Percentiles rank a stretch among this genome's conserved stretches.
Evolutionary conservation across 1,140 invertebrate genomes (phyloP).

Genomic region (Cotesia chilonis): DNA sequence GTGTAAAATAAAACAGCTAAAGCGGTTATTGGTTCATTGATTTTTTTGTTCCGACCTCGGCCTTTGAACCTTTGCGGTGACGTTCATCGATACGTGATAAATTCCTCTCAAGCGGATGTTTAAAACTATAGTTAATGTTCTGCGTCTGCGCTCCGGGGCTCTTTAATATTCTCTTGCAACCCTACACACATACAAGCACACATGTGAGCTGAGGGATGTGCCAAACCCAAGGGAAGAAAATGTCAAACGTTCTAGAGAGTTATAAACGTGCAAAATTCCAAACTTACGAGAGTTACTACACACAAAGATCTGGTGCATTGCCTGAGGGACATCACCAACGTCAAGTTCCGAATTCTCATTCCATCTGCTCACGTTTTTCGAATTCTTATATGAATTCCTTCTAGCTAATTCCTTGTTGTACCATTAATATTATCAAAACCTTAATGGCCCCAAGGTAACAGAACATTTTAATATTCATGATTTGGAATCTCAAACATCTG

Average conservation of each 20-base stretch:
- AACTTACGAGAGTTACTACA: constrained; percentile 10
- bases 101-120: constrained; percentile 26
- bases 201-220: neutral
- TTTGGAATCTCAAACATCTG: too few relatives aligned
- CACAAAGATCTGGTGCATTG: constrained; percentile 1
- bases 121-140: constrained; percentile 8
- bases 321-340: constrained; percentile 22
- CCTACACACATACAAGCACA: neutral
- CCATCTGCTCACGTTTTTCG: neutral
- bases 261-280: constrained; percentile 27
- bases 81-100: constrained; percentile 35
- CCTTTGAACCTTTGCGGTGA: constrained; percentile 28
- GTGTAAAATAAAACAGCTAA: neutral
- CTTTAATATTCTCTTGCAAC: neutral
- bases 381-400: constrained; percentile 24
- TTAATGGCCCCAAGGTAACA: too few relatives aligned
- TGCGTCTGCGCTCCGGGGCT: constrained; percentile 11
- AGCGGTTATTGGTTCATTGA: constrained; percentile 54
- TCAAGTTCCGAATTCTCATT: constrained; percentile 20
- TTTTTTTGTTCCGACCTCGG: constrained; percentile 42
- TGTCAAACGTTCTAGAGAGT: constrained; percentile 29
- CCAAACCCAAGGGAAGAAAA: constrained; percentile 18
- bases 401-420: neutral
- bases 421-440: neutral
- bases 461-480: constrained; percentile 14